These are phyloP conservation scores for Egretta garzetta DNA, from an alignment of 2,113 vertebrate species.

Conservation along the genomic window DNA sequence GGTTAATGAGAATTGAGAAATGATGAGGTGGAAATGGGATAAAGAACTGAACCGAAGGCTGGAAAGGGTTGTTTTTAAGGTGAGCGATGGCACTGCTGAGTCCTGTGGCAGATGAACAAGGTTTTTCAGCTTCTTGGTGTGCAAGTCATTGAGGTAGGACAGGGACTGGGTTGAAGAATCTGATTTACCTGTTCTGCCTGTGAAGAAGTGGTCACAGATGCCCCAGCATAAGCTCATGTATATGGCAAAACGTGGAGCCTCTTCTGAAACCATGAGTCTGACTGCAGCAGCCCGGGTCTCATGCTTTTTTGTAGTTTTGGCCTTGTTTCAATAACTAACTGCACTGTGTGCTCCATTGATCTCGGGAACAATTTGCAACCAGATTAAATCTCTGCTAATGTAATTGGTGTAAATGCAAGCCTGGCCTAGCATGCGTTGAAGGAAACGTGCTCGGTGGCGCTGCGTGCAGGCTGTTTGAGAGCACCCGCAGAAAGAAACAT, in stretches of 20 bases:
- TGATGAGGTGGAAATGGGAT: not conserved
- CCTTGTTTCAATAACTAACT: not conserved
- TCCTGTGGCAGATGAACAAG: not conserved
- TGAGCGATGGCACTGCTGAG: not conserved
- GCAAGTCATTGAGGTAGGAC: not conserved
- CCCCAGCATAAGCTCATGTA: accelerated
- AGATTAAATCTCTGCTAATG: not conserved
- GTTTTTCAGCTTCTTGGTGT: not conserved
- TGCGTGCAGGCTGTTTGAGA: accelerated
- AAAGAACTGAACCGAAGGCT: not conserved
- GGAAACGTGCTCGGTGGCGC: not conserved
- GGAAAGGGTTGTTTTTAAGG: not conserved
- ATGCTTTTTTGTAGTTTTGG: not conserved
- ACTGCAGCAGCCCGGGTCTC: accelerated
- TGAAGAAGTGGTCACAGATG: not conserved
- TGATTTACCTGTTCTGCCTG: not conserved
- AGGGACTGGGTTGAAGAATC: not conserved
- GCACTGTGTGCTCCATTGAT: not conserved
- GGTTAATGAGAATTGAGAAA: not conserved
- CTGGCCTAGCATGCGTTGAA: not conserved
- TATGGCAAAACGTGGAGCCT: accelerated
- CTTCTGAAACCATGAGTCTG: accelerated
- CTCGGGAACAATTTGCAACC: not conserved
- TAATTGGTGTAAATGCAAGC: not conserved
- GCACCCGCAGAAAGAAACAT: not conserved